Conservation (phyloP, 2,797 vertebrate species). For the Leptatherina wallacei region DNA sequence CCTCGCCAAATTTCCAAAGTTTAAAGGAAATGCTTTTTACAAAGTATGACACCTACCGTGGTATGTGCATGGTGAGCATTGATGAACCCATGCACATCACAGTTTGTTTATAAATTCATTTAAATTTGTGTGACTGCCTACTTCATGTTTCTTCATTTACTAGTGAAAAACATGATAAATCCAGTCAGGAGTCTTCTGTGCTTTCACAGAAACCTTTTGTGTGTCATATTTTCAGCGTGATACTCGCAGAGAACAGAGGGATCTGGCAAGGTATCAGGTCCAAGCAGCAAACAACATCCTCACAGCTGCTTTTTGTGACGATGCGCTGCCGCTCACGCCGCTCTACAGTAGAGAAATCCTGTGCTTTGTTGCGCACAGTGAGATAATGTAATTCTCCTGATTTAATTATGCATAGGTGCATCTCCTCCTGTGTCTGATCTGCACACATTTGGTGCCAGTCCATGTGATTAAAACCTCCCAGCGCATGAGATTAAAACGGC, state of each 20-base stretch:
- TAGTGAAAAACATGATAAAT: slow-evolving; percentile 7
- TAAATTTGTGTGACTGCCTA: slow-evolving; percentile 15
- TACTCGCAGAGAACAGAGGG: slow-evolving; percentile 17
- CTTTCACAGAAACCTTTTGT: slow-evolving; percentile 26
- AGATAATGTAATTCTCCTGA: slow-evolving; percentile 45
- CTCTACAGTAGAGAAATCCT: slow-evolving; percentile 15
- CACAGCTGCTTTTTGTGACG: slow-evolving; percentile 36
- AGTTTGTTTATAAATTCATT: slow-evolving; percentile 28
- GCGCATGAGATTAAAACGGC: slow-evolving; percentile 60
- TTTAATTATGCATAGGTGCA: slow-evolving; percentile 52
- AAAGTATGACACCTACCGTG: slow-evolving; percentile 10
- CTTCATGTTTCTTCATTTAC: slow-evolving; percentile 28
- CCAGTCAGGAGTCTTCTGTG: slow-evolving; percentile 4
- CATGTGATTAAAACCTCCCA: slow-evolving; percentile 55
- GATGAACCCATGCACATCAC: slow-evolving; percentile 16
- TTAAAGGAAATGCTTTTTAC: slow-evolving; percentile 21
- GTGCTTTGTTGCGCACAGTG: slow-evolving; percentile 21
- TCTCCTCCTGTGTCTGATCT: slow-evolving; percentile 45
- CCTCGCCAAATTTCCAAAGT: slow-evolving; percentile 1
- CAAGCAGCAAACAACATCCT: slow-evolving; percentile 50
- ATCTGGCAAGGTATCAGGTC: slow-evolving; percentile 45
- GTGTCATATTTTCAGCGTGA: slow-evolving; percentile 34
- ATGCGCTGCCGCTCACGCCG: slow-evolving; percentile 15
- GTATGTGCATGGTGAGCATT: slow-evolving; percentile 1
- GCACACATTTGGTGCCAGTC: slow-evolving; percentile 35